These are phyloP conservation scores for Machimus rusticus DNA, from an alignment of 2,888 invertebrate genomes.

Conservation along the genomic window DNA sequence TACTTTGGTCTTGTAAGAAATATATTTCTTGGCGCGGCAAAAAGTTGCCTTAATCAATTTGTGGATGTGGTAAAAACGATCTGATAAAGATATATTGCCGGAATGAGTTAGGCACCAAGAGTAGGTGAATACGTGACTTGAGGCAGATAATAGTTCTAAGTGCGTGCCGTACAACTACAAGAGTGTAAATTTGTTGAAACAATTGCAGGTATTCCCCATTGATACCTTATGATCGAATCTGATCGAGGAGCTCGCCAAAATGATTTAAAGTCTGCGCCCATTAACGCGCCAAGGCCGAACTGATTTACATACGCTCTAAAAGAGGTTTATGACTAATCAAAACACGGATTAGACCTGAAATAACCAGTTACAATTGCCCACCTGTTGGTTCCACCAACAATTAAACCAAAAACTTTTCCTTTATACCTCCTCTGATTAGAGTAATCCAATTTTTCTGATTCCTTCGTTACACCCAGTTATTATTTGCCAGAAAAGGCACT, in stretches of 20 bases:
- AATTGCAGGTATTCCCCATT: neutral
- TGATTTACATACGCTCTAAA: neutral
- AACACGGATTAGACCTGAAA: neutral
- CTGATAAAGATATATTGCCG: neutral
- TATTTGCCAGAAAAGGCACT: neutral
- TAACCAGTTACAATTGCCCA: neutral
- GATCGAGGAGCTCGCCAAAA: neutral
- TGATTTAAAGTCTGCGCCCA: neutral
- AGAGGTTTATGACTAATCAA: neutral
- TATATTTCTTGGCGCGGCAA: neutral
- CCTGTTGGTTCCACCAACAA: slow-evolving; percentile 1
- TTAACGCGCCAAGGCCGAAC: neutral
- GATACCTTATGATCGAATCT: neutral
- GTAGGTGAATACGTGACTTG: neutral
- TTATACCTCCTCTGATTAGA: neutral
- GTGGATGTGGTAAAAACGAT: neutral
- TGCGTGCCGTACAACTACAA: neutral
- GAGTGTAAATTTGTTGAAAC: neutral
- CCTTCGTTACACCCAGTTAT: slow-evolving; percentile 18
- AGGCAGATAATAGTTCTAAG: neutral
- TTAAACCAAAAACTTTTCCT: neutral
- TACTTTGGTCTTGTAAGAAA: neutral
- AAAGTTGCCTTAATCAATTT: neutral
- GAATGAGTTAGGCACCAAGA: neutral
- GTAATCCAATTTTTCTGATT: slow-evolving; percentile 11